Evolutionary conservation across 2,113 vertebrate genomes (phyloP), one percentile per base, ranked within the genome.

Genomic region (Paraplagusia blochii): DNA sequence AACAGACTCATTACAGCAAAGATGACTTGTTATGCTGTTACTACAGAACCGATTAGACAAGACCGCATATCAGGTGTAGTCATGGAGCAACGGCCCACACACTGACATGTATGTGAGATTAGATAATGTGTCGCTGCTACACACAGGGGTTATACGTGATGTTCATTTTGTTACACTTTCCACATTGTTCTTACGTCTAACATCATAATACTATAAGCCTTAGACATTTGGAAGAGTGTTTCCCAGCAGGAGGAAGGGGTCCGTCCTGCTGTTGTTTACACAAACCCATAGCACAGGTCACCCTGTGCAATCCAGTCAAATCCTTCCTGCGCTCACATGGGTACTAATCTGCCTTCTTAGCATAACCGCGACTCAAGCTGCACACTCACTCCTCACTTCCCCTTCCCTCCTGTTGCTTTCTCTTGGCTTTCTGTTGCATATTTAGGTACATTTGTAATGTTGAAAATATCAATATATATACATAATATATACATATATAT

Each of bases 271-370:
- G 74, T 69, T 86, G 76, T 85, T 83, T 77, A 76, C 78, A 72
- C n/a, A 7, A 51, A 10, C 38, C 1, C 34, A 11, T 1, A 51
- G 49, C 49, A 36, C 49, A 51, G 49, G 49, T 51, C 49, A 51
- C 49, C 49, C 49, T 51, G 50, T 74, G 65, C 81, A 83, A 80
- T 88, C 81, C 78, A 82, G 51, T 79, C 77, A 72, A 85, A 85
- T 80, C 87, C 74, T 59, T 69, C 67, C 59, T 58, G 39, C 70
- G 58, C 74, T 83, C 82, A 83, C 77, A 79, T 74, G 81, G 69
- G 58, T 57, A 43, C 75, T 89, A 89, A 90, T 89, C 83, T 83
- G 82, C 71, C 74, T 80, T 71, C 81, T 80, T 73, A 79, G 70
- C 68, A 57, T 44, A 72, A 48, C 46, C 22, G 46, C 65, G 47